Base-by-base conservation (phyloP, 2,797 vertebrate genomes). In the Syngnathus acus region DNA sequence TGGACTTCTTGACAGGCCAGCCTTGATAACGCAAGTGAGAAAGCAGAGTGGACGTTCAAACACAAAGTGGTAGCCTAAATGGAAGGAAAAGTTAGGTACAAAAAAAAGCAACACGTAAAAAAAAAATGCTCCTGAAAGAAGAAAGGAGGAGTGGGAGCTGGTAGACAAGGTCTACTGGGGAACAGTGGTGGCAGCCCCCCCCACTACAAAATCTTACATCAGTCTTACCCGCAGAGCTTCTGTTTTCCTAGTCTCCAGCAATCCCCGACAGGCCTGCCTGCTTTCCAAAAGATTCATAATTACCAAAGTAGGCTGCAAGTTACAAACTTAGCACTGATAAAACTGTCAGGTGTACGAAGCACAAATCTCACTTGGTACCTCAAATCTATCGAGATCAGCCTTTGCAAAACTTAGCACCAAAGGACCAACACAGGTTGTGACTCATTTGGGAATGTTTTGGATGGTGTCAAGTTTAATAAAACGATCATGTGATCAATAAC, bases 101-200 rank as follows among this genome's bases (percentile, higher is more conserved):
- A 21, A 55, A 11, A 23, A 26, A 55, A 43, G 21, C 21, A 55
- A 6, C 14, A 26, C 1, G 53, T 26, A 16, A 37, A 16, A 57
- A 38, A 32, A 4, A 7, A 17, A 59, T 19, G 32, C 14, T 6
- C 0, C 57, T 11, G 51, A 64, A 32, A 17, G 57, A 73, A 76
- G 58, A 69, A 50, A 72, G 23, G 62, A 71, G 59, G 26, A 9
- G 48, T 9, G n/a, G 68, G 45, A 47, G 50, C 65, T 68, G 68
- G 76, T 86, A 88, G 88, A 88, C 84, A 88, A 85, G 65, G 72
- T 72, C 72, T 82, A 85, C 87, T 74, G 80, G 72, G 76, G 82
- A 74, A 81, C 82, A 70, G 75, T 81, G 73, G 68, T 77, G 72
- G 65, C 23, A 69, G 66, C 13, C 77, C 72, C 9, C 14, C 82